These are phyloP conservation scores for Eulemur mongoz DNA, from an alignment of 2,797 vertebrate genomes.

Conservation along the genomic window DNA sequence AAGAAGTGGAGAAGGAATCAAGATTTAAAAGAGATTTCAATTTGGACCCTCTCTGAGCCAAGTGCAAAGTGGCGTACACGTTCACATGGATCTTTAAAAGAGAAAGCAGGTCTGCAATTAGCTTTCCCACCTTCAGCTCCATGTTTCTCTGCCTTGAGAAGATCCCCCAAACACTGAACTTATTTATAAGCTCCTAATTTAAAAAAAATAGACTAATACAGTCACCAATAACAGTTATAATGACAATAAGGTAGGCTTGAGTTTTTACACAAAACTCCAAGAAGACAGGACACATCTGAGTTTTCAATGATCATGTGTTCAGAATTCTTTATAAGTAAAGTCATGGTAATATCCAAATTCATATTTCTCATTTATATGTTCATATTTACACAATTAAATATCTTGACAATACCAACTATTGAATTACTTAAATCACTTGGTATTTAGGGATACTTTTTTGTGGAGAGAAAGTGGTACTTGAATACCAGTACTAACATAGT, in stretches of 20 bases:
- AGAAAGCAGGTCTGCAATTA: not conserved
- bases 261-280: not conserved
- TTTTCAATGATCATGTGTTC: not conserved
- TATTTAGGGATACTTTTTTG: not conserved
- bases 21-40: slow-evolving; percentile 41
- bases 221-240: not conserved
- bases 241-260: not conserved
- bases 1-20: not conserved
- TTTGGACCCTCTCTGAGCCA: not conserved
- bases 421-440: not conserved
- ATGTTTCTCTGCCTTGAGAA: not conserved
- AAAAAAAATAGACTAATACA: not conserved
- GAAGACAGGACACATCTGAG: not conserved
- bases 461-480: not conserved
- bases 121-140: not conserved
- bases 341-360: not conserved
- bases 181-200: not conserved
- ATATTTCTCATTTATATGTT: not conserved
- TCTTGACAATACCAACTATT: not conserved
- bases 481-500: not conserved
- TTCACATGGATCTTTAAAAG: not conserved
- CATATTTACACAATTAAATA: not conserved
- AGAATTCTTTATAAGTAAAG: slow-evolving; percentile 50
- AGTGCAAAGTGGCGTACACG: not conserved
- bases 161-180: not conserved